A percentile compares a stretch with the other conserved stretches of the same genome.
Conservation (phyloP, 2,113 vertebrate species). For the Geococcyx californianus region DNA sequence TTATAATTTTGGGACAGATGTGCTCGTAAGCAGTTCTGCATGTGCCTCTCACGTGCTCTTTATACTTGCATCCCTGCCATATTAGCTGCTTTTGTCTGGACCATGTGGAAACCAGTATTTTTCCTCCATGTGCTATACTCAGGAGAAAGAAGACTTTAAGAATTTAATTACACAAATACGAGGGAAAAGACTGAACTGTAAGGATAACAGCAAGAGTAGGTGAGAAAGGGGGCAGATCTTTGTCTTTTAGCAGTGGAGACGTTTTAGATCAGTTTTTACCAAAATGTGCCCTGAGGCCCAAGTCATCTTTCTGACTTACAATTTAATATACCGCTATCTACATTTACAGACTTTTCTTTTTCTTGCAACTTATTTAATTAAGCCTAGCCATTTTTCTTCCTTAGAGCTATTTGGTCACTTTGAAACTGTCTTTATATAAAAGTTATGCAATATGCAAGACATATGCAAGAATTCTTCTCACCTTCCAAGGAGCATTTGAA, state of each 20-base stretch:
- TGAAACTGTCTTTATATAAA: not conserved
- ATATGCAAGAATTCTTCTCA: not conserved
- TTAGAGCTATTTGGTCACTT: not conserved
- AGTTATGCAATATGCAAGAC: not conserved
- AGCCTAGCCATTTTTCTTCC: not conserved
- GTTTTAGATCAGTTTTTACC: fast-evolving
- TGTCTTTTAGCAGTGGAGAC: not conserved
- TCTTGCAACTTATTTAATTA: not conserved
- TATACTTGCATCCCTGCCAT: fast-evolving
- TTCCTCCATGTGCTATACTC: not conserved
- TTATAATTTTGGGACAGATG: not conserved
- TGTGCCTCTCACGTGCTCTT: not conserved
- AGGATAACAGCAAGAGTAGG: not conserved
- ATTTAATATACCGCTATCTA: not conserved
- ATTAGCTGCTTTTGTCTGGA: not conserved
- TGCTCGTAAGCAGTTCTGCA: not conserved
- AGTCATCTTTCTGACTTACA: not conserved
- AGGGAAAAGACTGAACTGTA: not conserved
- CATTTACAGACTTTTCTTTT: not conserved
- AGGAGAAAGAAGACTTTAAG: not conserved
- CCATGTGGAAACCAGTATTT: not conserved
- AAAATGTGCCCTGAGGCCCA: not conserved
- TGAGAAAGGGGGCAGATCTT: not conserved
- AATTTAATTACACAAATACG: not conserved
- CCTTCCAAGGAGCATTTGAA: not conserved